Base-by-base conservation (phyloP, 2,797 vertebrate species). In the Gallinago solitaria region DNA sequence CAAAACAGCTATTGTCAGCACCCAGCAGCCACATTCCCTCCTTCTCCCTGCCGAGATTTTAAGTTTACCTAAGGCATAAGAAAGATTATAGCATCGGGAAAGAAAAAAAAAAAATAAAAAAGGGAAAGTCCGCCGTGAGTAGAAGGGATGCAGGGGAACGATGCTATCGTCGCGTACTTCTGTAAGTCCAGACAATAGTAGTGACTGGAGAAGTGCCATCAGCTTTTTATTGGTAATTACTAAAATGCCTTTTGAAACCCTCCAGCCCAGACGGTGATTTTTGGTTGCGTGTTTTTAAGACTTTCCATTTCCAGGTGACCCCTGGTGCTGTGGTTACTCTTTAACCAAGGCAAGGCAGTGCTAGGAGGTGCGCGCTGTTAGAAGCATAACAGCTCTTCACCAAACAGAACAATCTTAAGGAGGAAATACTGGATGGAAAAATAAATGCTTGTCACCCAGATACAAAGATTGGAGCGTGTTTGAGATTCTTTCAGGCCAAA, bases 1-100 rank as follows among this genome's bases (percentile, higher is more conserved):
- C 99, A 99, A 98, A 99, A 99, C 98, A 97, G 96, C 98, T 97
- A 98, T 99, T 99, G 99, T 99, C 98, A 97, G 97, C 45, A 82
- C 95, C 97, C 91, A 94, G 98, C 96, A 96, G 96, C 97, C 94
- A 90, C 96, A 90, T 67, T 96, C 96, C 90, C 91, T 96, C 96
- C 97, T 97, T 96, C 90, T 98, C 97, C 97, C 97, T 9, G 89
- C 97, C 63, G 92, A 98, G 95, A 92, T 96, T 96, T 97, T 91
- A 96, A 97, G 97, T 98, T 98, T 98, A 98, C 97, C 97, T 98
- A 97, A 80, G 87, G 97, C 95, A 96, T 93, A 83, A 97, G 96
- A 92, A 91, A 61, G 81, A 92, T 91, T 90, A 89, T 68, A 33
- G 5, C 1, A 2, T 43, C 2, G 24, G 28, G 81, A 59, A 75